Conservation (phyloP, 2,113 vertebrate species). For the Columba janthina region DNA sequence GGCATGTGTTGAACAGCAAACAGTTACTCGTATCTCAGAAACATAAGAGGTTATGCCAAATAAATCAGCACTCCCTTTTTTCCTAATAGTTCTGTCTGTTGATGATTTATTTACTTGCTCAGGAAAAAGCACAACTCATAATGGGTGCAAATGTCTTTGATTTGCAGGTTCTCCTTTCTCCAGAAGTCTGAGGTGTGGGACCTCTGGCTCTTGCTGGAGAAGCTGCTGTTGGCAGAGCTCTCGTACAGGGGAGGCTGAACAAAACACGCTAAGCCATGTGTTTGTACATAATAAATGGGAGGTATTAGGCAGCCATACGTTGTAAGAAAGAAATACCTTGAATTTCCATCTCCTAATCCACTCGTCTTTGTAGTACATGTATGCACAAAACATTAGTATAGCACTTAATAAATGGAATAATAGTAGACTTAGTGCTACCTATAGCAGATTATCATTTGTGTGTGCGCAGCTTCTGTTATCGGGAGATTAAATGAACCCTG, state of each 20-base stretch:
- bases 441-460: slow-evolving; percentile 50
- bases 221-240: not conserved
- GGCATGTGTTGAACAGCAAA: not conserved
- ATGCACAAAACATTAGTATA: not conserved
- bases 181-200: not conserved
- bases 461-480: slow-evolving; percentile 41
- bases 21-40: not conserved
- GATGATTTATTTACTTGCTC: slow-evolving; percentile 10
- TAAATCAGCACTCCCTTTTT: not conserved
- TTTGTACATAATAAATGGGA: not conserved
- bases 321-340: not conserved
- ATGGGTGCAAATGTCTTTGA: not conserved
- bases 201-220: not conserved
- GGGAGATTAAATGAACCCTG: slow-evolving; percentile 56
- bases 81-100: not conserved
- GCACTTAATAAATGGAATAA: slow-evolving; percentile 53
- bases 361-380: slow-evolving; percentile 31
- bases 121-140: not conserved
- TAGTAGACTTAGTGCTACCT: slow-evolving; percentile 33
- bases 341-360: slow-evolving; percentile 29
- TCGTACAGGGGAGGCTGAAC: not conserved
- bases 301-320: not conserved
- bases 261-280: not conserved
- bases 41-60: not conserved
- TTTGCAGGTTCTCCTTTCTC: not conserved